Evolutionary conservation across 1,140 invertebrate genomes (phyloP), one percentile per base, ranked within the genome.

Genomic region (Aphelenchoides fujianensis): DNA sequence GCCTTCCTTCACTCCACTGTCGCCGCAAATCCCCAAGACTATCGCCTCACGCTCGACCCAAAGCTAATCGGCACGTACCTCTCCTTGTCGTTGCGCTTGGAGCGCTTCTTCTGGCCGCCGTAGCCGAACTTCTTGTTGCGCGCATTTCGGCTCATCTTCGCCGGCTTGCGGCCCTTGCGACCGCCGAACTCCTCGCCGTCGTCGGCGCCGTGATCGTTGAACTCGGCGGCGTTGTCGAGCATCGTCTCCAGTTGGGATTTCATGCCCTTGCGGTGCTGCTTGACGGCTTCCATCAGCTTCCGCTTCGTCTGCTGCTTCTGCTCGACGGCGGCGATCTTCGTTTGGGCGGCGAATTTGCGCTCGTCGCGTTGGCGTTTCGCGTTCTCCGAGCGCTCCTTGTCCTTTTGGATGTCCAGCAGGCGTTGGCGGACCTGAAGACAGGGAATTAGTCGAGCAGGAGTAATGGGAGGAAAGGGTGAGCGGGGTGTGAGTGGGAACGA

Each of bases 21-120:
- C 55, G 62, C 69, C 69, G 68, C 32, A 30, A 68, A 19, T n/a
- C 1, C 68, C 7, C 7, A 37, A 12, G n/a, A n/a, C n/a, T n/a
- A n/a, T n/a, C n/a, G n/a, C n/a, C 54, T 71, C 41, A 31, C 61
- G 27, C 36, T 31, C 7, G 54, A 28, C 36, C 12, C 12, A 19
- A 16, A 35, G 36, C 34, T 35, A 12, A 48, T 48, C 23, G 41
- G 23, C 23, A 48, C 57, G 23, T 52, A 79, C 48, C 92, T 94
- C 0, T 91, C 89, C 77, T 89, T 90, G 0, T 92, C 94, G 80
- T 98, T 98, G 41, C 89, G 86, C 85, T 98, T 98, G 0, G 87
- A 87, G 1, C 92, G 90, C 74, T 91, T 91, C 86, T 98, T 98
- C 80, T 95, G 94, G 1, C 95, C 95, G 41, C 95, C 95, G 87